These are phyloP conservation scores for Sweltsa coloradensis DNA, from an alignment of 1,140 invertebrate species.

Conservation along the genomic window DNA sequence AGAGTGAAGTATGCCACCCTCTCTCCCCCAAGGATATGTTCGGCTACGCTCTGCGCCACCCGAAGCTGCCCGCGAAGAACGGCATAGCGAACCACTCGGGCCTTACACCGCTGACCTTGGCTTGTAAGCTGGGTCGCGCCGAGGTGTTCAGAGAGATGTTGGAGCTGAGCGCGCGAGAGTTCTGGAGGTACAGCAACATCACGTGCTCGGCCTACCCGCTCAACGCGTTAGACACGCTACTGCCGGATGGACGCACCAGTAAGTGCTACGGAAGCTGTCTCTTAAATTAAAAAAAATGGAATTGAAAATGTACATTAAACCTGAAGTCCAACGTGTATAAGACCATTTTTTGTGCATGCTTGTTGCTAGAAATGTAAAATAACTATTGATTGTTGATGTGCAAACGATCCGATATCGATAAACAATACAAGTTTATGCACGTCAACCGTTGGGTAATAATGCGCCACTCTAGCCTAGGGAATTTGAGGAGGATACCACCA, in stretches of 20 bases:
- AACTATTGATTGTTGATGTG: too few species aligned
- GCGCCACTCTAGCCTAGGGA: too few species aligned
- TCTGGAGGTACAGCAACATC: slow-evolving; percentile 98
- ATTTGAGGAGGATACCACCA: too few species aligned
- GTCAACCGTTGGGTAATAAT: too few species aligned
- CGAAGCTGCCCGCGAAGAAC: slow-evolving; percentile 81
- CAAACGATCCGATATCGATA: too few species aligned
- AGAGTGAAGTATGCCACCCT: too few species aligned
- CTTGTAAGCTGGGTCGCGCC: slow-evolving; percentile 88
- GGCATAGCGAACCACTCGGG: slow-evolving; percentile 79
- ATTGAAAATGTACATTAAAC: neutral
- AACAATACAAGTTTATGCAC: too few species aligned
- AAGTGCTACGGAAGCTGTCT: slow-evolving; percentile 30
- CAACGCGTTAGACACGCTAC: slow-evolving; percentile 88
- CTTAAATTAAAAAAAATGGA: neutral
- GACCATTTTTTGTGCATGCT: too few species aligned
- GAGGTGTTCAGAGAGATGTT: slow-evolving; percentile 97
- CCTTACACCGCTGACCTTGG: slow-evolving; percentile 87
- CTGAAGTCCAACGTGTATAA: too few species aligned
- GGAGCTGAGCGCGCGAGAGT: slow-evolving; percentile 87
- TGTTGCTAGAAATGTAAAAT: too few species aligned
- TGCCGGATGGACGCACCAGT: slow-evolving; percentile 91
- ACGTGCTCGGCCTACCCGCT: slow-evolving; percentile 97
- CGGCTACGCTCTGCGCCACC: slow-evolving; percentile 90
- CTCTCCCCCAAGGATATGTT: slow-evolving; percentile 99